A percentile compares a stretch with the other conserved stretches of the same genome.
These are phyloP conservation scores for Heteromurus nitidus DNA, from an alignment of 2,888 invertebrate genomes.

Conservation along the genomic window DNA sequence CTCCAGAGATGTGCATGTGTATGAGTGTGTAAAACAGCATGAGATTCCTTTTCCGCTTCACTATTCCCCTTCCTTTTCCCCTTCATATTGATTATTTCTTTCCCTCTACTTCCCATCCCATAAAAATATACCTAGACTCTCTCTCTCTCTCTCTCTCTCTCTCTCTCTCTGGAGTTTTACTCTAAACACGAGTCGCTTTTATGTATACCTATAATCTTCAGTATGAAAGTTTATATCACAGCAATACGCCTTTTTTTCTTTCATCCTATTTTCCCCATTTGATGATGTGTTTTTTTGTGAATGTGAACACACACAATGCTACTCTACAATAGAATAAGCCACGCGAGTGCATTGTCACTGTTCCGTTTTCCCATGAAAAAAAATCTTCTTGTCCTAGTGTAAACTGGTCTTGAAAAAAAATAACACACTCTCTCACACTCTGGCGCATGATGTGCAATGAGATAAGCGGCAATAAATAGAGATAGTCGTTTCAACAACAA, in stretches of 20 bases:
- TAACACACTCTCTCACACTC: not conserved
- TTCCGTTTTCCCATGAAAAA: too few species aligned
- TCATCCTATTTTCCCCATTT: not conserved
- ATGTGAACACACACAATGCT: too few species aligned
- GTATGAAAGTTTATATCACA: not conserved
- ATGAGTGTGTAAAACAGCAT: slow-evolving; percentile 61
- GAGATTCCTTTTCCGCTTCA: slow-evolving; percentile 66
- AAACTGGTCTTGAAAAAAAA: not conserved
- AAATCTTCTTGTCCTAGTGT: too few species aligned
- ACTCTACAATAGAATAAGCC: too few species aligned
- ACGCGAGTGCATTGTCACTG: too few species aligned
- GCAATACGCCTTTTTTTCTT: not conserved
- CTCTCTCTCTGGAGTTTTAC: too few species aligned
- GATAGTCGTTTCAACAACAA: slow-evolving; percentile 33
- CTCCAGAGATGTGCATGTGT: slow-evolving; percentile 55
- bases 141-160: too few species aligned
- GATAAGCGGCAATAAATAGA: slow-evolving; percentile 27
- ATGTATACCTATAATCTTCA: not conserved
- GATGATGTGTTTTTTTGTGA: too few species aligned
- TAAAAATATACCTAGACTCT: slow-evolving; percentile 32
- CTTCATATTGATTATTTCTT: slow-evolving; percentile 67
- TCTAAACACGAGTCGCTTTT: not conserved
- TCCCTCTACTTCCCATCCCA: slow-evolving; percentile 45
- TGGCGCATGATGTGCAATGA: not conserved
- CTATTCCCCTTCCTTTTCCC: slow-evolving; percentile 64